phyloP scores from a whole-genome alignment of 2,113 vertebrate species.

The Nematolebias whitei region DNA sequence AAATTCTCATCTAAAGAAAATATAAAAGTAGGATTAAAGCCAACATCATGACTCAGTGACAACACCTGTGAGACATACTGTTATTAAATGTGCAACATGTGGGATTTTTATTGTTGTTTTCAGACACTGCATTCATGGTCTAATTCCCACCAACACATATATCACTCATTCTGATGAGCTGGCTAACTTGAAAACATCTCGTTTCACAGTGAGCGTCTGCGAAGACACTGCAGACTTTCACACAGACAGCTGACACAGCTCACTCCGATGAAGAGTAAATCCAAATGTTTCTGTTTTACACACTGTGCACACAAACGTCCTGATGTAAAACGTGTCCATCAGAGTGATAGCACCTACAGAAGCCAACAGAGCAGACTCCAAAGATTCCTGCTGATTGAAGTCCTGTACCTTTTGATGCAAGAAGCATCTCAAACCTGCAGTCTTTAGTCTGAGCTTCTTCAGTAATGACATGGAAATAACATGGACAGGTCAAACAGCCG shows the following conservation, averaged over 20 bases:
- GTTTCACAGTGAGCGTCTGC: constrained; percentile 13
- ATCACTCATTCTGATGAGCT: constrained; percentile 59
- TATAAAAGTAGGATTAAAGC: constrained; percentile 1
- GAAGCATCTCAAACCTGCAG: neutral
- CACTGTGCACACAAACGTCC: constrained; percentile 32
- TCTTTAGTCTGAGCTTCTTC: neutral
- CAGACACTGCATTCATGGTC: constrained; percentile 7
- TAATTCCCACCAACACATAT: constrained; percentile 33
- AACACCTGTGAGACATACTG: neutral
- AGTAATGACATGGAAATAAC: neutral
- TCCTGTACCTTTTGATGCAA: neutral
- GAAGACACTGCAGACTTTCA: constrained; percentile 27
- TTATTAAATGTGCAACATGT: constrained; percentile 17
- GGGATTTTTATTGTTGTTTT: constrained; percentile 20
- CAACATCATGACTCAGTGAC: neutral
- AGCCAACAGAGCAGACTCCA: neutral
- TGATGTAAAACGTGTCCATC: constrained; percentile 11
- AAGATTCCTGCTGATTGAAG: neutral
- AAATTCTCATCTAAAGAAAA: constrained; percentile 17
- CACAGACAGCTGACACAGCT: constrained; percentile 42
- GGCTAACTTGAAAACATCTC: constrained; percentile 45
- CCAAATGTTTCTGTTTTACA: constrained; percentile 12
- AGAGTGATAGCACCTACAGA: neutral
- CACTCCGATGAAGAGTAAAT: constrained; percentile 22
- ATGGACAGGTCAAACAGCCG: too few relatives aligned